Percentiles rank a stretch among this genome's conserved stretches.
Conservation (phyloP, 2,113 vertebrate species). For the Sphyrna mokarran region DNA sequence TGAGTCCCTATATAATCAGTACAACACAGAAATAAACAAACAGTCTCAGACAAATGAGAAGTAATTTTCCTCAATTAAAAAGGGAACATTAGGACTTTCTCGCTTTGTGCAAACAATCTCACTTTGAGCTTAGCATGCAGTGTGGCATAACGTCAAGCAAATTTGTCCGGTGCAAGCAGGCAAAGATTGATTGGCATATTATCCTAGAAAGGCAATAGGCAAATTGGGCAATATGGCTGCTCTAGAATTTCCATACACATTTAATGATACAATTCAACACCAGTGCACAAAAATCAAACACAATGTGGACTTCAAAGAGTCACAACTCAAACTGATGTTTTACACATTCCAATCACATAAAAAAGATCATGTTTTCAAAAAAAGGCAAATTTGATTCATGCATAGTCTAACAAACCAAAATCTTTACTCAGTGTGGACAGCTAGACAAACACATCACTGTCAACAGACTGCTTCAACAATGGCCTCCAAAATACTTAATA, state of each 20-base stretch:
- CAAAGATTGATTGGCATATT: conserved; percentile 60
- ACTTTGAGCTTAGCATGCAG: conserved; percentile 59
- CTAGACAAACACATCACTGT: background rate
- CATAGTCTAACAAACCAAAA: background rate
- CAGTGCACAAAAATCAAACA: background rate
- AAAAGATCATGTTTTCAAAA: background rate
- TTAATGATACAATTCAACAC: background rate
- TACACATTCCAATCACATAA: background rate
- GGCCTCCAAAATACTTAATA: background rate
- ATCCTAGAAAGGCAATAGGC: conserved; percentile 57
- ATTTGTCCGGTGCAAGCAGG: conserved; percentile 70
- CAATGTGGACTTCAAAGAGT: background rate
- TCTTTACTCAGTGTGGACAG: background rate
- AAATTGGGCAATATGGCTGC: conserved; percentile 66
- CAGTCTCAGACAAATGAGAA: background rate
- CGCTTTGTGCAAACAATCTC: conserved; percentile 29
- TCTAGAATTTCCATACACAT: background rate
- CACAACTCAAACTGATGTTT: background rate
- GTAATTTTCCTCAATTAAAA: conserved; percentile 27
- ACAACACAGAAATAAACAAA: background rate
- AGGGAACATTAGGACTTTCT: background rate
- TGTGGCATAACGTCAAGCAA: conserved; percentile 57
- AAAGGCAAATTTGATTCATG: background rate
- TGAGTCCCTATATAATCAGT: background rate
- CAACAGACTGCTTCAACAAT: background rate